Base-by-base conservation (phyloP, 2,113 vertebrate species). In the Meleagris gallopavo region DNA sequence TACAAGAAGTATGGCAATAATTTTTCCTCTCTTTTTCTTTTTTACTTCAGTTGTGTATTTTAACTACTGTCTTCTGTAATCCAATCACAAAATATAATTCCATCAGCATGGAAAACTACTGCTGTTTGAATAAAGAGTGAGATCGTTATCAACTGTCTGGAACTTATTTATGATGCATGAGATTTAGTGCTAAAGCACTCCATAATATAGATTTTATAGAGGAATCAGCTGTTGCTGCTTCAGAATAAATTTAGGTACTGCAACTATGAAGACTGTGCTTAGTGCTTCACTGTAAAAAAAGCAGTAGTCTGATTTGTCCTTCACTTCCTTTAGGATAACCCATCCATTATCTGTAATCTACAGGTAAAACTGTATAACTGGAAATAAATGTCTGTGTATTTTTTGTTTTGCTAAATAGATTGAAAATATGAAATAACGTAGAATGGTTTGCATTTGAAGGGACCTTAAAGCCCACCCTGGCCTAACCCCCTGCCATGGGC, bases 61-160 rank as follows among this genome's bases (percentile, higher is more conserved):
- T 86, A 94, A 94, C 60, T 86, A 50, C 79, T 82, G 17, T 52
- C 52, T 78, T 45, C 80, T 86, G 20, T 93, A 94, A 92, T 90
- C 70, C 74, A 79, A 20, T 90, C 83, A 79, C 74, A 83, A 76
- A 92, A 66, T 82, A 93, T 19, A 95, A 74, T 88, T 94, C 80
- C 46, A 62, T 95, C 88, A 94, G 16, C 43, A 22, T 84, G 64
- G 73, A 66, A 38, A 62, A 43, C 17, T 61, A 4, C 52, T 76
- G 72, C 52, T 69, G 80, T 84, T 95, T 91, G 85, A 96, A 89
- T 95, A 90, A 97, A 95, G 86, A 90, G 90, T 79, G 50, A 84
- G 89, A 86, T 89, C 54, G 8, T 95, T 96, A 84, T 83, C 72
- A 70, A 12, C 77, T 84, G 40, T 89, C 80, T 84, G 74, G 78